Evolutionary conservation across 1,140 invertebrate species (phyloP).

Genomic region (Monochamus saltuarius): DNA sequence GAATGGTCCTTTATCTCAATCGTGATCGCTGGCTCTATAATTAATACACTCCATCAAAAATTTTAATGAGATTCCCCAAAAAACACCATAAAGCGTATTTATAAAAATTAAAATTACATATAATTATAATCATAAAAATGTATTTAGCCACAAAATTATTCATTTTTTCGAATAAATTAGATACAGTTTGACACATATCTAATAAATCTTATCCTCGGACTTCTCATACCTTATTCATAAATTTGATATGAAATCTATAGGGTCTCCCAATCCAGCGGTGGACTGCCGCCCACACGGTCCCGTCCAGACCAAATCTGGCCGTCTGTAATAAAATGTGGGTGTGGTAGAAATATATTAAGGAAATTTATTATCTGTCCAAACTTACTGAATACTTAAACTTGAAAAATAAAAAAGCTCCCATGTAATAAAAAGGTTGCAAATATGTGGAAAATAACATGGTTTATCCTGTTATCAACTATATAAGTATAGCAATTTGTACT

Average conservation of each 20-base stretch:
- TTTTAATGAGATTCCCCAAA: too few relatives aligned
- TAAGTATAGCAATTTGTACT: constrained; percentile 45
- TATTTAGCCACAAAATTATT: constrained; percentile 21
- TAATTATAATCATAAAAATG: constrained; percentile 24
- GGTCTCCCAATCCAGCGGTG: constrained; percentile 15
- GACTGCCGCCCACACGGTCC: constrained; percentile 3
- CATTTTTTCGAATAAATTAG: constrained; percentile 36
- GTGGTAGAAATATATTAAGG: constrained; percentile 39
- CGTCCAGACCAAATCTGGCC: constrained; percentile 8
- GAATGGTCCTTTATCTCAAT: neutral
- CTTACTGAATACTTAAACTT: constrained; percentile 28
- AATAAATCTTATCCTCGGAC: constrained; percentile 36
- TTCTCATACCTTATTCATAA: constrained; percentile 38
- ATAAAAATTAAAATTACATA: constrained; percentile 19
- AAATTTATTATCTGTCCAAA: constrained; percentile 41
- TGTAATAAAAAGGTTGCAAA: constrained; percentile 39
- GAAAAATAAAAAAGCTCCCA: constrained; percentile 27
- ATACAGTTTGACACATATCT: constrained; percentile 31
- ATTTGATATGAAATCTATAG: constrained; percentile 40
- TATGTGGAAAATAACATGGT: constrained; percentile 43
- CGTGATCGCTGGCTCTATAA: neutral
- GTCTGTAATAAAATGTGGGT: constrained; percentile 37
- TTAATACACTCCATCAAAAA: neutral
- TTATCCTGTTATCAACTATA: constrained; percentile 37
- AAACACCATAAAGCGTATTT: too few relatives aligned